phyloP scores from a whole-genome alignment of 1,140 invertebrate species.

The Hypothenemus hampei region DNA sequence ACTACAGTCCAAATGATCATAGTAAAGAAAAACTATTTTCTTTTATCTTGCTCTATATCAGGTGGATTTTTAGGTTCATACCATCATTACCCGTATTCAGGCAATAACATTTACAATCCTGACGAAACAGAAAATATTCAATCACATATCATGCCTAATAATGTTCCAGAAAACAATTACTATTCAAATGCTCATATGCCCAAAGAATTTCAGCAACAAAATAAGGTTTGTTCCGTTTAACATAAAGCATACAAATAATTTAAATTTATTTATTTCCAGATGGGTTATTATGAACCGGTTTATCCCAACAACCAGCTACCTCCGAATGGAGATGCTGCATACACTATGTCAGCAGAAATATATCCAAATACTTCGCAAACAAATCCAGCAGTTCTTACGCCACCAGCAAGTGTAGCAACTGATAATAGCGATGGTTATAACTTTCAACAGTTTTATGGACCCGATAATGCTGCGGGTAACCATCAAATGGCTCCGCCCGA shows the following conservation, averaged over 20 bases:
- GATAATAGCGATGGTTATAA: slow-evolving; percentile 60
- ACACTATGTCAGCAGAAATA: slow-evolving; percentile 38
- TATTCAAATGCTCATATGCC: slow-evolving; percentile 39
- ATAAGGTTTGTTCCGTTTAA: slow-evolving; percentile 25
- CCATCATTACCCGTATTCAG: slow-evolving; percentile 39
- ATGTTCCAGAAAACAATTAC: slow-evolving; percentile 38
- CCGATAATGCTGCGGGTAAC: slow-evolving; percentile 45
- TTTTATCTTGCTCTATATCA: background rate
- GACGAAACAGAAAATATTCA: slow-evolving; percentile 34
- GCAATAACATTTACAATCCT: slow-evolving; percentile 35
- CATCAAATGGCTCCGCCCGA: slow-evolving; percentile 56
- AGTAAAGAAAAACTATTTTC: slow-evolving; percentile 7
- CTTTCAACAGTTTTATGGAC: slow-evolving; percentile 64
- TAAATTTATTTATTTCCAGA: slow-evolving; percentile 11
- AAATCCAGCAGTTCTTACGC: slow-evolving; percentile 48
- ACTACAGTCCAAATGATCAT: slow-evolving; percentile 32
- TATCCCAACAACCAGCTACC: slow-evolving; percentile 38
- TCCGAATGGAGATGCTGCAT: slow-evolving; percentile 42
- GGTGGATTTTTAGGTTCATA: slow-evolving; percentile 25
- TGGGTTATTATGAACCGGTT: slow-evolving; percentile 40
- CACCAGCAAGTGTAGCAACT: slow-evolving; percentile 52
- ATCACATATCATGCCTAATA: slow-evolving; percentile 32
- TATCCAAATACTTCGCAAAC: slow-evolving; percentile 34
- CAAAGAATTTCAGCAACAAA: slow-evolving; percentile 32
- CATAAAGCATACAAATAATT: background rate